Conservation (phyloP, 2,797 vertebrate species). For the Sus cebifrons region DNA sequence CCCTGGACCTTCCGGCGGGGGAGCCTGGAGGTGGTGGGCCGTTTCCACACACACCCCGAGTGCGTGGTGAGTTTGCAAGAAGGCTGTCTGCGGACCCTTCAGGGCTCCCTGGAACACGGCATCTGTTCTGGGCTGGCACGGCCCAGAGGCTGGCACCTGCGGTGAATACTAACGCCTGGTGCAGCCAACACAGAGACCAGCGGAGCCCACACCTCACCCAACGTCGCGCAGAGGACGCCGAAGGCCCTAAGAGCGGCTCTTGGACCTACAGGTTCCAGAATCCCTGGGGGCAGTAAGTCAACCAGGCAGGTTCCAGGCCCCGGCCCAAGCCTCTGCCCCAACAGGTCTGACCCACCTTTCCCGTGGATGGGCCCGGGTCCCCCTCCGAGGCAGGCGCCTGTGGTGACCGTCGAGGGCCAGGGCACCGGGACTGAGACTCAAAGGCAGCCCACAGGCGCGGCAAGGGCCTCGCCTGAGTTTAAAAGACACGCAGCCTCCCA, state of each 20-base stretch:
- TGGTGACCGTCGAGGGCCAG: background rate
- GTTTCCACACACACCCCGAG: fast-evolving
- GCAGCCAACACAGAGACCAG: background rate
- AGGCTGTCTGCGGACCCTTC: too few relatives aligned
- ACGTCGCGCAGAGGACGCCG: fast-evolving
- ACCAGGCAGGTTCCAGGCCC: background rate
- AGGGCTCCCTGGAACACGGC: background rate
- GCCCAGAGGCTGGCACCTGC: background rate
- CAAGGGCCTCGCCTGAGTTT: fast-evolving
- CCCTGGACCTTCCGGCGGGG: background rate
- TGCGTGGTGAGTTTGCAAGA: fast-evolving
- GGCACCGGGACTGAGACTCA: fast-evolving
- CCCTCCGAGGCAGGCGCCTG: fast-evolving
- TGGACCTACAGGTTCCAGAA: too few relatives aligned
- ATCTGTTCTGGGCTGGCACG: fast-evolving
- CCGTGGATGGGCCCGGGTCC: background rate
- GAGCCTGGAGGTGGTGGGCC: fast-evolving
- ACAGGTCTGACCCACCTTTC: background rate
- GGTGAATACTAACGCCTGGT: too few relatives aligned
- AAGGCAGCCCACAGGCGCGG: background rate
- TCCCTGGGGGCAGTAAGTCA: background rate
- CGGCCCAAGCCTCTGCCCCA: too few relatives aligned
- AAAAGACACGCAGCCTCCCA: background rate
- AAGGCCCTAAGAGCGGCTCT: too few relatives aligned
- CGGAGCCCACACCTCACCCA: background rate